Evolutionary conservation across 2,797 vertebrate genomes (phyloP), one percentile per base, ranked within the genome.

Genomic region (Intellagama lesueurii): DNA sequence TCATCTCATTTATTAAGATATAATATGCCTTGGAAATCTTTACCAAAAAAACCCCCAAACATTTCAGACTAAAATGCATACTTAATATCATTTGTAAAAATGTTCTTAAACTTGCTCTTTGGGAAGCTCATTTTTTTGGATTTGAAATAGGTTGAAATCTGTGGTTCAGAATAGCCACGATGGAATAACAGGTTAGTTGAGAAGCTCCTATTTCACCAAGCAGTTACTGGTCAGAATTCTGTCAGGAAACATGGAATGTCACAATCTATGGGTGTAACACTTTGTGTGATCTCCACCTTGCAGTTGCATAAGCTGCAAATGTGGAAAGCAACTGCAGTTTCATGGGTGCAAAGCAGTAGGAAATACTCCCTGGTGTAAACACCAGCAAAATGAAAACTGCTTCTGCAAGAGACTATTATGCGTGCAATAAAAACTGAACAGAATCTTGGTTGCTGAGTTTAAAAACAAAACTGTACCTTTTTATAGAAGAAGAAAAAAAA

Each of bases 391-490:
- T 52, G 52, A 12, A 52, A 52, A 52, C 52, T 56, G 52, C 52
- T 56, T 56, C 52, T 56, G 52, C 52, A 56, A 56, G 52, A 2
- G 52, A 56, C 52, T 5, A 9, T 56, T 12, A 56, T 56, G 52
- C 52, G 7, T 56, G 52, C 52, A 56, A 14, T 26, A 69, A 69
- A 69, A 73, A 0, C 3, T 47, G 1, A 0, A 0, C 22, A 76
- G 26, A 68, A 68, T 44, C 80, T 44, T 70, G 89, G 83, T 66
- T 66, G 16, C 0, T 69, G 44, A 44, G 12, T 49, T 70, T 88
- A 60, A 69, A 87, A 87, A 82, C 60, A 32, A 81, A 92, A 87
- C 35, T 22, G 47, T 69, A 91, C 26, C 32, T 85, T 7, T 90
- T 82, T 56, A 66, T 30, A 24, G 56, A 83, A 78, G 16, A 84